Evolutionary conservation across 2,888 invertebrate species (phyloP).

Genomic region (Entomobrya proxima): DNA sequence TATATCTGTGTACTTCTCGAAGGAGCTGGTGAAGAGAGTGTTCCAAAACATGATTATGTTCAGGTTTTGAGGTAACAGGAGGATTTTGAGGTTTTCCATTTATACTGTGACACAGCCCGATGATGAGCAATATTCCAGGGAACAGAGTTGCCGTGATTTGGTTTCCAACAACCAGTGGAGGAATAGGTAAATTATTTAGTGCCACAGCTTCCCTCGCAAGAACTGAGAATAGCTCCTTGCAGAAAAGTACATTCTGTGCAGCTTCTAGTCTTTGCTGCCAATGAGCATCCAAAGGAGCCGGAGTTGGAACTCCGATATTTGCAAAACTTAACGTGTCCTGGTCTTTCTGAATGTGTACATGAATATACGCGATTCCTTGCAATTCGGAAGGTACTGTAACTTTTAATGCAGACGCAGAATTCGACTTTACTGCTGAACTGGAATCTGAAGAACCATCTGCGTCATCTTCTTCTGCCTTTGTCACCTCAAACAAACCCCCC

Average conservation of each 20-base stretch:
- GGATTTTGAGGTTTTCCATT: slow-evolving; percentile 80
- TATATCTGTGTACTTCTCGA: slow-evolving; percentile 93
- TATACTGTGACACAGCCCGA: slow-evolving; percentile 92
- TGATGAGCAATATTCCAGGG: slow-evolving; percentile 94
- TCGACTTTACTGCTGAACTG: slow-evolving; percentile 76
- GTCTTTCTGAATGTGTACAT: slow-evolving; percentile 96
- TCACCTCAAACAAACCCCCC: slow-evolving; percentile 96
- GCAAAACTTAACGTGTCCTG: slow-evolving; percentile 93
- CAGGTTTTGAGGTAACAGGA: slow-evolving; percentile 80
- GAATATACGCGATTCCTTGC: slow-evolving; percentile 96
- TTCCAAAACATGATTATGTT: slow-evolving; percentile 97
- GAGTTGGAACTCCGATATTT: slow-evolving; percentile 86
- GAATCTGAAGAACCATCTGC: slow-evolving; percentile 29
- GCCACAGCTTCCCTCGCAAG: slow-evolving; percentile 96
- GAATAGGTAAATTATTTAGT: slow-evolving; percentile 90
- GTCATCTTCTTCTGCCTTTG: slow-evolving; percentile 89
- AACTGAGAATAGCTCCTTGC: slow-evolving; percentile 96
- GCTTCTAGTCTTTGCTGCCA: slow-evolving; percentile 98
- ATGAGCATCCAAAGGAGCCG: slow-evolving; percentile 85
- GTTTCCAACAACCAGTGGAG: slow-evolving; percentile 97
- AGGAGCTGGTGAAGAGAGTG: slow-evolving; percentile 96
- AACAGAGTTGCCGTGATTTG: slow-evolving; percentile 96
- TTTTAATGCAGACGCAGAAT: slow-evolving; percentile 86
- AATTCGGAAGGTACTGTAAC: slow-evolving; percentile 96
- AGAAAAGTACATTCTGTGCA: slow-evolving; percentile 97